Conservation (phyloP, 2,888 invertebrate species). For the Helicoverpa assulta region DNA sequence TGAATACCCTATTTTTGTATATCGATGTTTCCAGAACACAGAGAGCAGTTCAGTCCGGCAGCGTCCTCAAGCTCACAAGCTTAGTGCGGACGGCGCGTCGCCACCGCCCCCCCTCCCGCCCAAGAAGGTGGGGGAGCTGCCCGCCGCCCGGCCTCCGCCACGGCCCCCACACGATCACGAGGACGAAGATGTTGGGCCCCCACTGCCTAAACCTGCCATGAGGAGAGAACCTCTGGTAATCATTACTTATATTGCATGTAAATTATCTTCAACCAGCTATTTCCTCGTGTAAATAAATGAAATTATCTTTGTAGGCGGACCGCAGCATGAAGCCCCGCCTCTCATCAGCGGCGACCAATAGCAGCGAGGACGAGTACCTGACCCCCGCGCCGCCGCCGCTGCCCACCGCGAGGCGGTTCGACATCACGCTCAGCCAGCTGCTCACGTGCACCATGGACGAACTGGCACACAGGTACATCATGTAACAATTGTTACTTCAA, state of each 20-base stretch:
- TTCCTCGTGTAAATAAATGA: no score
- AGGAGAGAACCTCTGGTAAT: slow-evolving; percentile 78
- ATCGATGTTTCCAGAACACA: slow-evolving; percentile 67
- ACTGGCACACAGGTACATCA: slow-evolving; percentile 91
- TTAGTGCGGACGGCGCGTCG: slow-evolving; percentile 83
- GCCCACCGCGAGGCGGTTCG: slow-evolving; percentile 90
- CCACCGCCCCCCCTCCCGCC: slow-evolving; percentile 93
- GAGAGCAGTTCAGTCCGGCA: slow-evolving; percentile 78
- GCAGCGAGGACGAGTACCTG: slow-evolving; percentile 93
- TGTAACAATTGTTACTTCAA: no score
- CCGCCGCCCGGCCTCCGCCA: slow-evolving; percentile 89
- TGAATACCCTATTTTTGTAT: not conserved
- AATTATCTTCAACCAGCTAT: no score
- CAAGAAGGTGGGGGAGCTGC: slow-evolving; percentile 81
- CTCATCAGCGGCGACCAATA: slow-evolving; percentile 86
- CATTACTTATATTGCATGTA: no score
- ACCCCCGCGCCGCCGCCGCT: slow-evolving; percentile 91
- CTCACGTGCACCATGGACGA: slow-evolving; percentile 95
- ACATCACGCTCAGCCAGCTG: slow-evolving; percentile 95
- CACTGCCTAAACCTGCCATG: slow-evolving; percentile 82
- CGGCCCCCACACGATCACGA: slow-evolving; percentile 91
- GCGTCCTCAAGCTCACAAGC: slow-evolving; percentile 66
- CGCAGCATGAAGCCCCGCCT: slow-evolving; percentile 84
- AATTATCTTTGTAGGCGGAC: slow-evolving; percentile 75
- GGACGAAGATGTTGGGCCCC: slow-evolving; percentile 74